A percentile compares a stretch with the other conserved stretches of the same genome.
Evolutionary conservation across 30 jellyfish, hydroid and myxozoan species (phyloP).

Genomic region (Turritopsis dohrnii): DNA sequence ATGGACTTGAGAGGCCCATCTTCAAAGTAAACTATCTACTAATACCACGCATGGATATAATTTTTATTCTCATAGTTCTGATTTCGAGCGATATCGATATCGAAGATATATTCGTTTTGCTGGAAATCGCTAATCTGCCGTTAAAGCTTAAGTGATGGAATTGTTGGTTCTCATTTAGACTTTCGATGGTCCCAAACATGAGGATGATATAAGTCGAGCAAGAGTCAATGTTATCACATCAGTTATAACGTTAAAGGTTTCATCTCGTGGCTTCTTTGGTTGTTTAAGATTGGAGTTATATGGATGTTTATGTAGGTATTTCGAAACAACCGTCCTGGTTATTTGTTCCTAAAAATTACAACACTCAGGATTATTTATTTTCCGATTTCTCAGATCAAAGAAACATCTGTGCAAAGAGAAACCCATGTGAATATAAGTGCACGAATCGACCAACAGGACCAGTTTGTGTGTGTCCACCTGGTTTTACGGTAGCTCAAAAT

Average conservation of each 20-base stretch:
- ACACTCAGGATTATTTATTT: background rate
- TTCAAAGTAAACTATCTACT: background rate
- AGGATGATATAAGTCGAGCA: background rate
- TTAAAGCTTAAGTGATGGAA: no score
- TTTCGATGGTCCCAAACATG: background rate
- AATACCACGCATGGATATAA: no score
- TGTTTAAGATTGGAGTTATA: conserved; percentile 11
- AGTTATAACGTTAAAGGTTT: background rate
- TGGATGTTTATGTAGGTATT: conserved; percentile 6
- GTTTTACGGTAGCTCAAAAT: background rate
- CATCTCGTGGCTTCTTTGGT: background rate
- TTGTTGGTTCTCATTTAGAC: background rate
- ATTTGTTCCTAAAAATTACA: background rate
- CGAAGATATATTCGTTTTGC: no score
- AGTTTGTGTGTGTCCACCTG: background rate
- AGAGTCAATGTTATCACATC: background rate
- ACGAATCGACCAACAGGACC: background rate
- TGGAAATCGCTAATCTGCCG: background rate
- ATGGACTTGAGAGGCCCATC: background rate
- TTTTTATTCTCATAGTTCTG: no score
- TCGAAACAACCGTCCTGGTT: background rate
- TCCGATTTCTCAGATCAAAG: background rate
- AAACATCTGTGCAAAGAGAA: background rate
- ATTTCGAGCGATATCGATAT: no score
- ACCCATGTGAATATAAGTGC: conserved; percentile 19